phyloP scores from a whole-genome alignment of 2,888 invertebrate genomes.

The Biston stratarius region DNA sequence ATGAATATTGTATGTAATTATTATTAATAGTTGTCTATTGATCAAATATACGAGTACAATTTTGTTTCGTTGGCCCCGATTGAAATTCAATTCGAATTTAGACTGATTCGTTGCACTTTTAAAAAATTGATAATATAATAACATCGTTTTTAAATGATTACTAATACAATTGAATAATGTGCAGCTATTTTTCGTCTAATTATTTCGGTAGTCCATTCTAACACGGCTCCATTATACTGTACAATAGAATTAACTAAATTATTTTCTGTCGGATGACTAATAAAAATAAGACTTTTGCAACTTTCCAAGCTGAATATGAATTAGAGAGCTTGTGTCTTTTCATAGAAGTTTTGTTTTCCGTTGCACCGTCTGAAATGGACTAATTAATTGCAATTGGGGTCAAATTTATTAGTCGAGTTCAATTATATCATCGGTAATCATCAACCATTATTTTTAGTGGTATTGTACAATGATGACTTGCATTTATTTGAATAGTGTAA shows the following conservation, averaged over 20 bases:
- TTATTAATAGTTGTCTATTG: conserved; percentile 72
- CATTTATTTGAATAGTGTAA: conserved; percentile 83
- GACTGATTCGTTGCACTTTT: conserved; percentile 3
- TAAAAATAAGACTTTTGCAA: too few species aligned
- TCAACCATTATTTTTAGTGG: conserved; percentile 59
- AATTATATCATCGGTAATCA: conserved; percentile 48
- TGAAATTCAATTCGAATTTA: background rate
- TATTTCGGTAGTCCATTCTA: background rate
- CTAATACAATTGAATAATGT: background rate
- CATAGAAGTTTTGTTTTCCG: background rate
- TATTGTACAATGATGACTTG: conserved; percentile 78
- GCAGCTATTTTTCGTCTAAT: background rate
- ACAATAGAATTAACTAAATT: too few species aligned
- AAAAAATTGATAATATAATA: background rate
- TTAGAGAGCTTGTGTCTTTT: too few species aligned
- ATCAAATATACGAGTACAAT: conserved; percentile 65
- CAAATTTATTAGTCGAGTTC: conserved; percentile 29
- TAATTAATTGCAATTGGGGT: background rate
- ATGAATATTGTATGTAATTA: conserved; percentile 79
- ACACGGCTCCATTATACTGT: background rate
- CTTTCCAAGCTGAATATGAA: too few species aligned
- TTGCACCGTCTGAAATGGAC: background rate
- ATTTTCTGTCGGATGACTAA: too few species aligned
- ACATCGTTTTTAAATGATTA: background rate
- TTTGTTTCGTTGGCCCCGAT: conserved; percentile 46